Conservation (phyloP, 1,140 invertebrate genomes). For the Archivesica marissinica region DNA sequence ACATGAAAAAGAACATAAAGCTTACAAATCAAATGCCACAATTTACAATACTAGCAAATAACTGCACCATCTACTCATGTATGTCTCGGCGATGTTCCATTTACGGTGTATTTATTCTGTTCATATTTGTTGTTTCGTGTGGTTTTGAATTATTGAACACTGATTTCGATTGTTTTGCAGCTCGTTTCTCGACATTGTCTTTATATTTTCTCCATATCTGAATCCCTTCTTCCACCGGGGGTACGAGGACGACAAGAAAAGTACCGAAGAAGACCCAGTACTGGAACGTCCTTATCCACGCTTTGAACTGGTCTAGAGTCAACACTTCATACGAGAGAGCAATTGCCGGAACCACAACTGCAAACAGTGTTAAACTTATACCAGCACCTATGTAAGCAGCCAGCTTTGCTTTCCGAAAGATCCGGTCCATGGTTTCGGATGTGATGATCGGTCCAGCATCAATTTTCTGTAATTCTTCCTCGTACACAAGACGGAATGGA, state of each 20-base stretch:
- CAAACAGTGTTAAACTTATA: constrained; percentile 57
- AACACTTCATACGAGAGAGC: constrained; percentile 29
- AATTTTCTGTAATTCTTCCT: constrained; percentile 70
- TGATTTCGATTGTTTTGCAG: no score
- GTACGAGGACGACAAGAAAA: constrained; percentile 30
- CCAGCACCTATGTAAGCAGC: constrained; percentile 50
- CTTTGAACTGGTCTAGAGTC: constrained; percentile 14
- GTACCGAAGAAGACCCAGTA: constrained; percentile 26
- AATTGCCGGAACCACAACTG: constrained; percentile 57
- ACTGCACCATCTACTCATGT: no score
- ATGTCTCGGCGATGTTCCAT: no score
- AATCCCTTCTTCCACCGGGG: constrained; percentile 33
- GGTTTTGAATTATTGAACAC: no score
- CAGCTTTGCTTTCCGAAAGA: constrained; percentile 53
- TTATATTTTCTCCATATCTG: constrained; percentile 38
- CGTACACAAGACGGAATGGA: constrained; percentile 81
- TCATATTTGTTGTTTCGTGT: no score
- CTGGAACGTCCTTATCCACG: constrained; percentile 28
- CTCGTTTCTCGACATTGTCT: background rate
- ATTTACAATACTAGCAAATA: no score
- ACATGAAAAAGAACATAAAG: no score
- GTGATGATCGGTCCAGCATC: constrained; percentile 59
- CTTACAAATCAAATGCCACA: no score
- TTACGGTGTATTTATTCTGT: no score
- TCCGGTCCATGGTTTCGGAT: constrained; percentile 45